Base-by-base conservation (phyloP, 2,888 invertebrate species). In the Cordilura impudica region DNA sequence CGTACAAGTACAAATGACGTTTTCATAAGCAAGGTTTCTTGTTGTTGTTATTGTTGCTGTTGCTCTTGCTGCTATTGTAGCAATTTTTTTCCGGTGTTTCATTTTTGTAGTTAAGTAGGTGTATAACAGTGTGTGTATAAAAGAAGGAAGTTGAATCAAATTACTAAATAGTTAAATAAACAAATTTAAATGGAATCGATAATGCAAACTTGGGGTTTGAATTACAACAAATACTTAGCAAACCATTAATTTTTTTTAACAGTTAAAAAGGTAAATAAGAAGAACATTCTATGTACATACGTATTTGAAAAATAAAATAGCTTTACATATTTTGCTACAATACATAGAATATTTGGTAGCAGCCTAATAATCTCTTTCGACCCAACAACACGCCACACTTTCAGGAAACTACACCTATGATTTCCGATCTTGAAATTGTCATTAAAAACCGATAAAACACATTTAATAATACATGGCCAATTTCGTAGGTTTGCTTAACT, bases 151-250 rank as follows among this genome's bases (percentile, higher is more conserved):
- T 69, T 58, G 69, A 49, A 69, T 73, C 56, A 49, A 69, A 78
- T 73, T 78, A 58, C 72, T 53, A 65, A 58, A 56, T 21, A 31
- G 56, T 65, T 49, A 45, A 56, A 19, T 51, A 63, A 63, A 63
- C 23, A 67, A 72, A 61, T 67, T 69, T 58, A 69, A 78, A 65
- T 73, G 58, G 56, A 78, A 78, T 78, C 77, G 72, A 78, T 77
- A 78, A 63, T 66, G n/a, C 35, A 39, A 39, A 39, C 35, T n/a
- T n/a, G 35, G 31, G 35, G 12, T 39, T 39, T 39, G 35, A n/a
- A 39, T 39, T 39, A 39, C 35, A 39, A n/a, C 12, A 7, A 35
- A 35, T 35, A 35, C 35, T 35, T 39, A 39, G 12, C n/a, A n/a
- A 39, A 39, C 35, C n/a, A 1, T 39, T 39, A 39, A n/a, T 12